Evolutionary conservation across 2,888 invertebrate genomes (phyloP).

Genomic region (Eupithecia pulchellata): DNA sequence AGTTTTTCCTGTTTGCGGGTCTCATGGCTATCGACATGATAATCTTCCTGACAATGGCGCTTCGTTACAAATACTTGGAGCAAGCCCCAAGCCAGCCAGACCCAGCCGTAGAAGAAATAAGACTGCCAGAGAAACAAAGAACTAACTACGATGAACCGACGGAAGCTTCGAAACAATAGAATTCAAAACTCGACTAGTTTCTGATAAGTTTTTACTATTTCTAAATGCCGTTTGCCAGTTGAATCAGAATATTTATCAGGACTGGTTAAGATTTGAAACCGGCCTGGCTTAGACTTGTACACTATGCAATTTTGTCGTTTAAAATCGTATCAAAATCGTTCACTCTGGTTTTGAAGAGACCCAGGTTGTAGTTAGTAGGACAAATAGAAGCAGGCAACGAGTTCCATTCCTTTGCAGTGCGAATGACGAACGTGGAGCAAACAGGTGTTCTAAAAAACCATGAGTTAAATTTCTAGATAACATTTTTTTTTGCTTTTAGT

Average conservation of each 20-base stretch:
- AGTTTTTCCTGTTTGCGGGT: conserved; percentile 94
- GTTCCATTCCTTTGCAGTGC: too few relatives aligned
- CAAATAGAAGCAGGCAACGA: too few relatives aligned
- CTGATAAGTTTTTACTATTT: not conserved
- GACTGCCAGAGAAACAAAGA: conserved; percentile 61
- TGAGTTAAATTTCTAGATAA: too few relatives aligned
- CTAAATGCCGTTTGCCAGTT: not conserved
- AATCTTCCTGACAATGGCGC: conserved; percentile 92
- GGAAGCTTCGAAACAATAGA: not conserved
- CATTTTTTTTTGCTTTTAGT: too few relatives aligned
- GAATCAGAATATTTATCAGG: not conserved
- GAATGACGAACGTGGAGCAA: too few relatives aligned
- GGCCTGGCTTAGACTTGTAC: too few relatives aligned
- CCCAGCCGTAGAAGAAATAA: conserved; percentile 66
- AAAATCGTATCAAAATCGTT: too few relatives aligned
- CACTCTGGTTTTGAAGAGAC: too few relatives aligned
- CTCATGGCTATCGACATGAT: conserved; percentile 94
- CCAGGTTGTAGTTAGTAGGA: too few relatives aligned
- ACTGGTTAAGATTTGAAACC: too few relatives aligned
- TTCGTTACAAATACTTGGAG: conserved; percentile 90
- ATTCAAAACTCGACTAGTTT: not conserved
- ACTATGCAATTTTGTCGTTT: too few relatives aligned
- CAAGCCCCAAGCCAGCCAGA: conserved; percentile 67
- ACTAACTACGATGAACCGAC: conserved; percentile 22
- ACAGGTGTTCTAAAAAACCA: too few relatives aligned